These are phyloP conservation scores for Epinephelus fuscoguttatus DNA, from an alignment of 2,113 vertebrate species.

Conservation along the genomic window DNA sequence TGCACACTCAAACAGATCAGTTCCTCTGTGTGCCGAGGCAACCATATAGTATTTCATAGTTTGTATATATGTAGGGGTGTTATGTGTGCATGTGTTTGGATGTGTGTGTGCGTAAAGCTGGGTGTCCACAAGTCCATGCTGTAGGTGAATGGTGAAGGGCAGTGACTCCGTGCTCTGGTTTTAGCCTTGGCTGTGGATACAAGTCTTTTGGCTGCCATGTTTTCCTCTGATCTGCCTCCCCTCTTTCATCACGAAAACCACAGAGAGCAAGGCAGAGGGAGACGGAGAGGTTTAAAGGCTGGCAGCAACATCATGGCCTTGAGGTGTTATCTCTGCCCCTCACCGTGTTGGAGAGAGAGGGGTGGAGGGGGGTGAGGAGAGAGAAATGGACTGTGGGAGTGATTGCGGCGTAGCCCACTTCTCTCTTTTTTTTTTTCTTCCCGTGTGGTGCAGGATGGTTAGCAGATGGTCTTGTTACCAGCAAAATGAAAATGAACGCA, in stretches of 20 bases:
- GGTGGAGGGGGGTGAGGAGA: conserved; percentile 35
- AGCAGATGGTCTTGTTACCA: conserved; percentile 90
- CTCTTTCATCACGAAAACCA: conserved; percentile 71
- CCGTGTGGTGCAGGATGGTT: conserved; percentile 77
- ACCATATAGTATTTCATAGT: background rate
- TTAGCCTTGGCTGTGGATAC: conserved; percentile 65
- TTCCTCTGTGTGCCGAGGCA: conserved; percentile 6
- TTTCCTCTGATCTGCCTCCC: conserved; percentile 75
- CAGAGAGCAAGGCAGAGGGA: conserved; percentile 70
- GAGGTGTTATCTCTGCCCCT: conserved; percentile 82
- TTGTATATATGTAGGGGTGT: background rate
- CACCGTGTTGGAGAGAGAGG: conserved; percentile 64
- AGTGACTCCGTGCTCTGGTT: conserved; percentile 57
- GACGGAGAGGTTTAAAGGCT: conserved; percentile 74
- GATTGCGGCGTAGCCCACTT: conserved; percentile 68
- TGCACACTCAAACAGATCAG: conserved; percentile 31
- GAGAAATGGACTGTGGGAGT: conserved; percentile 54
- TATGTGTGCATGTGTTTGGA: background rate
- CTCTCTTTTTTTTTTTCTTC: conserved; percentile 37
- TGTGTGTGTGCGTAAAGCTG: conserved; percentile 12
- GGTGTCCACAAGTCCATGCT: conserved; percentile 41
- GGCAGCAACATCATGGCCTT: conserved; percentile 78
- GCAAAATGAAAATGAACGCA: conserved; percentile 88
- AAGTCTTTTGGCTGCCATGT: conserved; percentile 71
- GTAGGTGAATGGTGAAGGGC: conserved; percentile 58